These are phyloP conservation scores for Caracal caracal DNA, from an alignment of 2,113 vertebrate species.

Conservation along the genomic window DNA sequence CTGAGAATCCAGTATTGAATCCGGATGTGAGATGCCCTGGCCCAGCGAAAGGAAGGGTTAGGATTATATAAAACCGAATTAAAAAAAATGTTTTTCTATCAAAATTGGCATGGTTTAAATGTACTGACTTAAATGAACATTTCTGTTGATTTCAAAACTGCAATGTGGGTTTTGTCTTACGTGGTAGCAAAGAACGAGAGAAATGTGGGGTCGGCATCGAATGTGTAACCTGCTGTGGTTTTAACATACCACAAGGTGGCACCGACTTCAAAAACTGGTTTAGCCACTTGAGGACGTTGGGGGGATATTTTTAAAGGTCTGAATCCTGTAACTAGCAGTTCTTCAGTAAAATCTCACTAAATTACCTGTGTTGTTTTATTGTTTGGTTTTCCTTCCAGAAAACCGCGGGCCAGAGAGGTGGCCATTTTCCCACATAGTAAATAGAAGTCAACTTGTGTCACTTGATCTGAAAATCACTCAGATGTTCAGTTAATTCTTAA, in stretches of 20 bases:
- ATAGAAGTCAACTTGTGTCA: neutral
- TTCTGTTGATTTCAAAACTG: neutral
- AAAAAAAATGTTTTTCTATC: neutral
- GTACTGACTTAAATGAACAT: neutral
- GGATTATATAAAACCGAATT: neutral
- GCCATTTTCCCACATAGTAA: neutral
- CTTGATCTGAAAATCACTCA: conserved; percentile 13
- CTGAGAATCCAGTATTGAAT: neutral
- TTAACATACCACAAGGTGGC: conserved; percentile 63
- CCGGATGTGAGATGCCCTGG: neutral
- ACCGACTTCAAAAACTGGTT: neutral
- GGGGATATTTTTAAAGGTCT: neutral
- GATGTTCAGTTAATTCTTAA: conserved; percentile 2
- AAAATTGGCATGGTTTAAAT: neutral
- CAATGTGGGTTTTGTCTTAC: neutral
- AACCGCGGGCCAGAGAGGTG: neutral
- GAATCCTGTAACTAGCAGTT: neutral
- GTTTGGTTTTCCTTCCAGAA: neutral
- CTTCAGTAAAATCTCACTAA: neutral
- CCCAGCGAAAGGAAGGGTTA: neutral
- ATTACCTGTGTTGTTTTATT: neutral
- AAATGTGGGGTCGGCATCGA: neutral
- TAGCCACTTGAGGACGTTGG: neutral
- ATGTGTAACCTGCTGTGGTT: conserved; percentile 12
- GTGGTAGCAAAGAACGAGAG: neutral